Conservation (phyloP, 2,113 vertebrate genomes). For the Ceyx melanurus region DNA sequence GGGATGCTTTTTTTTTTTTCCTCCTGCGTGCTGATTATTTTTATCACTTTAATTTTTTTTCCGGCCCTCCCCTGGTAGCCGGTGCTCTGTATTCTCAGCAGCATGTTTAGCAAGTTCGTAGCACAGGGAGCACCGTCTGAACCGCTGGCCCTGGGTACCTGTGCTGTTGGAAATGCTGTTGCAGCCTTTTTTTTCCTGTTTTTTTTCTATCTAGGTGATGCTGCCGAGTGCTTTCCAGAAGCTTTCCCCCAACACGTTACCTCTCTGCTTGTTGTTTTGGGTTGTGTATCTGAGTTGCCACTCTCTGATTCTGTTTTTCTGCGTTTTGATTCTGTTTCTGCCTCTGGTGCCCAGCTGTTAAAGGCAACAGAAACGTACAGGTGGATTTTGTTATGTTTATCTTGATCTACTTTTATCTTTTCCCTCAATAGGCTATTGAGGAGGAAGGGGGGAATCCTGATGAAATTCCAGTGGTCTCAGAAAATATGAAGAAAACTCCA, state of each 20-base stretch:
- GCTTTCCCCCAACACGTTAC: accelerated
- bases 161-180: neutral
- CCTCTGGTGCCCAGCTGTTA: neutral
- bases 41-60: neutral
- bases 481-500: constrained; percentile 79
- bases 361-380: neutral
- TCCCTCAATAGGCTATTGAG: constrained; percentile 82
- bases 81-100: accelerated
- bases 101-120: accelerated
- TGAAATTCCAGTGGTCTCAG: constrained; percentile 80
- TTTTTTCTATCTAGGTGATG: no score
- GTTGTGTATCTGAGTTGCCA: accelerated
- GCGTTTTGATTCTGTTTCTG: neutral
- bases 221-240: neutral
- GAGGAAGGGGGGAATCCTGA: constrained; percentile 93
- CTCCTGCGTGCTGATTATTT: neutral
- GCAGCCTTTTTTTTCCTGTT: neutral
- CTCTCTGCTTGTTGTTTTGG: neutral
- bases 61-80: accelerated
- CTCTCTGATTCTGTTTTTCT: neutral
- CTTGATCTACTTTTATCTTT: neutral
- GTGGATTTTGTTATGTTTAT: neutral
- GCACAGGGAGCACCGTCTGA: accelerated
- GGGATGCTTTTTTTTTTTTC: neutral
- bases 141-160: accelerated